Conservation (phyloP, 2,797 vertebrate species). For the Phyllotis vaccarum region DNA sequence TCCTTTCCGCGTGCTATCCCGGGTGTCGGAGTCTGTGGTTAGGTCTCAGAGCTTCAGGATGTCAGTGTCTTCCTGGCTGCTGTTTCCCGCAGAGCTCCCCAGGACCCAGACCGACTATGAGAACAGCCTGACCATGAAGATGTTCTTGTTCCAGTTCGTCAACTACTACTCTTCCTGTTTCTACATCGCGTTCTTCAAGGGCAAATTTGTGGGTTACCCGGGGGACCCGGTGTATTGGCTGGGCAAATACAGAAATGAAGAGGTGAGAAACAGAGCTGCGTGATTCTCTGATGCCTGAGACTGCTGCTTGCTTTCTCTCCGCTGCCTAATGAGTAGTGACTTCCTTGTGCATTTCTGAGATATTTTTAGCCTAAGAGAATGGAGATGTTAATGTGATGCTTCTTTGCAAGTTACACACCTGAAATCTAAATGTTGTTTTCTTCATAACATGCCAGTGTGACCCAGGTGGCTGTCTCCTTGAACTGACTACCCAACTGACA, state of each 20-base stretch:
- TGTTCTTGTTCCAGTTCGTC: slow-evolving; percentile 98
- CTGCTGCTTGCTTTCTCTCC: neutral
- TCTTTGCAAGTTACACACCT: slow-evolving; percentile 50
- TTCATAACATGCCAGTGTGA: slow-evolving; percentile 91
- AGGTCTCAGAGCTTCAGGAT: slow-evolving; percentile 59
- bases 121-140: slow-evolving; percentile 97
- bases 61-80: slow-evolving; percentile 59
- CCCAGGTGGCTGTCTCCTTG: slow-evolving; percentile 95
- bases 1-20: slow-evolving; percentile 62
- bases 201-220: slow-evolving; percentile 94
- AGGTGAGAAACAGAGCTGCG: slow-evolving; percentile 87
- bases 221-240: slow-evolving; percentile 94
- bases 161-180: slow-evolving; percentile 98
- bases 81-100: slow-evolving; percentile 91
- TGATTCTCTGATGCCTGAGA: neutral
- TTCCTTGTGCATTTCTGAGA: neutral
- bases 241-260: slow-evolving; percentile 95
- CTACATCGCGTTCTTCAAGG: slow-evolving; percentile 97
- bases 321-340: slow-evolving; percentile 1
- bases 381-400: slow-evolving; percentile 27
- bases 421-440: slow-evolving; percentile 20
- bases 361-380: slow-evolving; percentile 34
- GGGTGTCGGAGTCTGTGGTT: slow-evolving; percentile 34
- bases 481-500: slow-evolving; percentile 95
- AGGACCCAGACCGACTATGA: slow-evolving; percentile 96